Base-by-base conservation (phyloP, 2,888 invertebrate species). In the Pheosia gnoma region DNA sequence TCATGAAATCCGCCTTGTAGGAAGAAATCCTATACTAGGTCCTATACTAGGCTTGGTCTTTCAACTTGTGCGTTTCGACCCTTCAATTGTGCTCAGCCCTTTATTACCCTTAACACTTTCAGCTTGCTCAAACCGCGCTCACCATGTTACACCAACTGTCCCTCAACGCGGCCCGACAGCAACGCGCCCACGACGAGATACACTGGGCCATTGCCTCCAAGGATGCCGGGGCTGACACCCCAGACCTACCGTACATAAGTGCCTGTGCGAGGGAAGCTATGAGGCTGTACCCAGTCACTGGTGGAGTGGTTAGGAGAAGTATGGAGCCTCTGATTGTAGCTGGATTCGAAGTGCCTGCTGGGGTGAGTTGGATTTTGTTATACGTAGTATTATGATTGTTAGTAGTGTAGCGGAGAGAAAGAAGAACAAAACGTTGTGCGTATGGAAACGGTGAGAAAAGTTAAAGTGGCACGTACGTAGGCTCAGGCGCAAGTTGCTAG, bases 41-140 rank as follows among this genome's bases (percentile, higher is more conserved):
- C 25, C 25, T 25, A 25, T 25, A 25, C 25, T 25, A 25, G 25
- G 25, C 25, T 25, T 25, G 25, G 25, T 25, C 25, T 25, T 25
- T 25, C 25, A 25, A 25, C 25, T 25, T 25, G 25, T 25, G 25
- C 25, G 0, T 25, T 25, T 25, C 2, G 25, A 25, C 25, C 25
- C 25, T 25, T 25, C 25, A 25, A 25, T 25, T 25, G 25, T 25
- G 25, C 25, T 25, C 25, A 25, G 39, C 5, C 7, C 6, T 43
- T 8, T 43, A 43, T 6, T 8, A 9, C 3, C 7, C 9, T 9
- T 56, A 56, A 57, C 5, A 49, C 3, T 69, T 65, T 3, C 83
- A 93, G 93, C 83, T 93, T 0, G 89, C 88, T 43, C 93, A 93
- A 72, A 87, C 93, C 62, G 91, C 92, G 0, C 68, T 93, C 0